Evolutionary conservation across 2,797 vertebrate genomes (phyloP), one percentile per base, ranked within the genome.

Genomic region (Betta splendens): DNA sequence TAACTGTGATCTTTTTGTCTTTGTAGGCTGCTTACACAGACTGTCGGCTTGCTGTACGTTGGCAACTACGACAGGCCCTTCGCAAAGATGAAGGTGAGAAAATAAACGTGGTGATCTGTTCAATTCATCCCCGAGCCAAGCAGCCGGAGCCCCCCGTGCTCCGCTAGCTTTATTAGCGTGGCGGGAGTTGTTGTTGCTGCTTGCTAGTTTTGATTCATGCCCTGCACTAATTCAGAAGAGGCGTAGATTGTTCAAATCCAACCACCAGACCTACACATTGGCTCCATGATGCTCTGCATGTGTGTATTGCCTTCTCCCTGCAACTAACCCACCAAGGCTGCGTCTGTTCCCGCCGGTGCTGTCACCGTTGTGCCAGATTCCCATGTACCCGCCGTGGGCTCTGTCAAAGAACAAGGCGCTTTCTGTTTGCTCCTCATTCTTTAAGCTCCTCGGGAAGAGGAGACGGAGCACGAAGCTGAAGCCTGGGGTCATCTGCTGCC

Each of bases 41-140:
- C 92, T 64, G 90, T 97, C 78, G 96, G 98, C 62, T 86, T 99
- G 80, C 95, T 99, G 59, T 99, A 95, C 82, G 97, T 99, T 80
- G 95, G 97, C 89, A 95, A 86, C 91, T 96, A 95, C 69, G 95
- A 98, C 81, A 93, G 89, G 86, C 98, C 98, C 75, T 98, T 99
- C 92, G 94, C 98, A 60, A 93, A 94, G 83, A 98, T 98, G 92
- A 97, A 96, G 96, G 96, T 99, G 94, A 61, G 93, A 87, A 86
- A 79, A 51, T 50, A 60, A 65, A 78, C 53, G 50, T 72, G 69
- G 53, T 67, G 42, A 52, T 72, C 64, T 77, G 66, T 69, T 69
- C n/a, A 54, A 54, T 76, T 69, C 20, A 17, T 47, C 35, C 12
- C 23, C 1, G 1, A 65, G 37, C 58, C 56, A 59, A 44, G 25